phyloP scores from a whole-genome alignment of 1,140 invertebrate species.

The Steinernema feltiae region DNA sequence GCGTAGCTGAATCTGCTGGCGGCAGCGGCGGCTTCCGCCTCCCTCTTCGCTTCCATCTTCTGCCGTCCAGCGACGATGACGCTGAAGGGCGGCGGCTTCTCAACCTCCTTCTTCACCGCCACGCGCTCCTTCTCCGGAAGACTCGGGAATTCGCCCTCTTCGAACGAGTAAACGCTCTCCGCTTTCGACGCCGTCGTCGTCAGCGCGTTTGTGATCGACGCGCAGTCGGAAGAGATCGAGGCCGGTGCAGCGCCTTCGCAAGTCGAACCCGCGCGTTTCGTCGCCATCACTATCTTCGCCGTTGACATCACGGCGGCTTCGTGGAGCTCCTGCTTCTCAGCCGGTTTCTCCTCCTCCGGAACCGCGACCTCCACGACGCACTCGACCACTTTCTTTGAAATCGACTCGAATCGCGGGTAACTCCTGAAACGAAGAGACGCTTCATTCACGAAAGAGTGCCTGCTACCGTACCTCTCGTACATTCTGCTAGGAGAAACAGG shows the following conservation, averaged over 20 bases:
- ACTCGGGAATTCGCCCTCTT: constrained; percentile 25
- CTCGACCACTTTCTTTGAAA: neutral
- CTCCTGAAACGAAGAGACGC: neutral
- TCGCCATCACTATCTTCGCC: neutral
- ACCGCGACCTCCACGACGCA: neutral
- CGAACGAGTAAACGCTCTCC: constrained; percentile 25
- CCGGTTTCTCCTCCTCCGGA: neutral
- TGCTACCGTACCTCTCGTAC: neutral
- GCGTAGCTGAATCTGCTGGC: neutral
- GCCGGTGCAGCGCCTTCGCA: neutral
- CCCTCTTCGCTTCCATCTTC: constrained; percentile 23
- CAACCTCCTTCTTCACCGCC: constrained; percentile 19
- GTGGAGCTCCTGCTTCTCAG: neutral
- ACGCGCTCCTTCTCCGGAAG: constrained; percentile 8
- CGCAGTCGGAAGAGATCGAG: neutral
- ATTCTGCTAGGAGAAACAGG: neutral
- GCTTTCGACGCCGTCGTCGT: neutral
- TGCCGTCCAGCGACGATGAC: constrained; percentile 32
- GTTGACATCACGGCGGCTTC: neutral
- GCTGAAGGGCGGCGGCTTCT: constrained; percentile 36
- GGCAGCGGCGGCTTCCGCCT: constrained; percentile 20
- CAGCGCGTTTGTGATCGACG: no score
- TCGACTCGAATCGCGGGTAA: neutral
- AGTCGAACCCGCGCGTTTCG: neutral
- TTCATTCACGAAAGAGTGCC: neutral